Evolutionary conservation across 2,888 invertebrate species (phyloP).

Genomic region (Aporophyla lueneburgensis): DNA sequence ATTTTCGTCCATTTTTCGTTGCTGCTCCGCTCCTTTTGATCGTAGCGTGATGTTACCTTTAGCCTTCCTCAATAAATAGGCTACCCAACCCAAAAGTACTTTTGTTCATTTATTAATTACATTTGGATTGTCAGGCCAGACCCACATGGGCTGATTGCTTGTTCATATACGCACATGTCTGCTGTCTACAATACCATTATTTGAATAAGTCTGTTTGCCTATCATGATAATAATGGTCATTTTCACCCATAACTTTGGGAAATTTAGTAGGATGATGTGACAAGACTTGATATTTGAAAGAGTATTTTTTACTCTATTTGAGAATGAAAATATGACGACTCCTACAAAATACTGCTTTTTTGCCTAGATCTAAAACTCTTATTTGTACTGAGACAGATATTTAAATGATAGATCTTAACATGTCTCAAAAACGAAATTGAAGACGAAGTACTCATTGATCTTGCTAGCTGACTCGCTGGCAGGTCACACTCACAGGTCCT

Average conservation of each 20-base stretch:
- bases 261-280: not conserved
- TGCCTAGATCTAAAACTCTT: not conserved
- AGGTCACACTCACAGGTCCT: too few species aligned
- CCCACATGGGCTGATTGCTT: too few species aligned
- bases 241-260: not conserved
- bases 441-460: not conserved
- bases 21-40: too few species aligned
- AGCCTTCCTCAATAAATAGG: too few species aligned
- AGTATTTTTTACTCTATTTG: not conserved
- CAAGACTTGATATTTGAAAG: not conserved
- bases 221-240: not conserved
- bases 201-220: not conserved
- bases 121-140: not conserved
- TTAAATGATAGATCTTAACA: not conserved
- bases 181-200: not conserved
- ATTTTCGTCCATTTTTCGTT: too few species aligned
- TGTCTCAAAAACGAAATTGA: conserved; percentile 7
- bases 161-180: not conserved
- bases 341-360: not conserved
- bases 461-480: not conserved
- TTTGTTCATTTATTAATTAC: not conserved
- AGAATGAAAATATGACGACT: not conserved
- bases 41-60: too few species aligned
- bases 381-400: not conserved
- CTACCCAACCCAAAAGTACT: too few species aligned